phyloP scores from a whole-genome alignment of 2,797 vertebrate genomes.

The Acipenser oxyrinchus region DNA sequence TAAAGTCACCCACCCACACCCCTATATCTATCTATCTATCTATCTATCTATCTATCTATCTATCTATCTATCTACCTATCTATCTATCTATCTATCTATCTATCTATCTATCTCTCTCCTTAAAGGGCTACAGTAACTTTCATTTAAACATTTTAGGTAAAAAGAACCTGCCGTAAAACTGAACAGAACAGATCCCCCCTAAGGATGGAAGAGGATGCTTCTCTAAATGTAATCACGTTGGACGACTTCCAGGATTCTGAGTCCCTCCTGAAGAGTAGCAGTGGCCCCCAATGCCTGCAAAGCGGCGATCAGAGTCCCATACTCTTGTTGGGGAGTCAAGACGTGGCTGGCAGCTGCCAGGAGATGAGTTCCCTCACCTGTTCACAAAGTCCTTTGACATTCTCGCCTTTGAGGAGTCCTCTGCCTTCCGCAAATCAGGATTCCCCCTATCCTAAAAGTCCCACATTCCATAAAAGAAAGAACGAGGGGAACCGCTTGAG shows the following conservation, averaged over 20 bases:
- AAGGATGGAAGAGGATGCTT: neutral
- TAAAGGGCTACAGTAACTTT: too few species aligned
- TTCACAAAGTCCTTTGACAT: neutral
- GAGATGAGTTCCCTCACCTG: constrained; percentile 25
- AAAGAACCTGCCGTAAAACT: neutral
- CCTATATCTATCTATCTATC: too few species aligned
- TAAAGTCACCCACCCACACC: too few species aligned
- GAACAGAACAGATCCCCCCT: neutral
- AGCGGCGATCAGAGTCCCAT: constrained; percentile 31
- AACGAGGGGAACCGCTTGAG: constrained; percentile 12
- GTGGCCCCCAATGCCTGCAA: neutral
- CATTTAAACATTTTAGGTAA: constrained; percentile 1
- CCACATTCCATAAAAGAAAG: constrained; percentile 18
- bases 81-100: too few species aligned
- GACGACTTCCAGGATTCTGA: neutral
- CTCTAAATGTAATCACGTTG: neutral
- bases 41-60: too few species aligned
- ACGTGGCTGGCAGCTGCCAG: constrained; percentile 52
- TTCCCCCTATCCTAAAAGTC: neutral
- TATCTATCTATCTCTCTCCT: too few species aligned
- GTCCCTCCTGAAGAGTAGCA: constrained; percentile 5
- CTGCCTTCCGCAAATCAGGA: neutral
- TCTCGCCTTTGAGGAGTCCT: neutral
- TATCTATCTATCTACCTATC: too few species aligned
- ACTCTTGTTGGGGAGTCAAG: constrained; percentile 54